phyloP scores from a whole-genome alignment of 2,113 vertebrate species.

The Gobius niger region DNA sequence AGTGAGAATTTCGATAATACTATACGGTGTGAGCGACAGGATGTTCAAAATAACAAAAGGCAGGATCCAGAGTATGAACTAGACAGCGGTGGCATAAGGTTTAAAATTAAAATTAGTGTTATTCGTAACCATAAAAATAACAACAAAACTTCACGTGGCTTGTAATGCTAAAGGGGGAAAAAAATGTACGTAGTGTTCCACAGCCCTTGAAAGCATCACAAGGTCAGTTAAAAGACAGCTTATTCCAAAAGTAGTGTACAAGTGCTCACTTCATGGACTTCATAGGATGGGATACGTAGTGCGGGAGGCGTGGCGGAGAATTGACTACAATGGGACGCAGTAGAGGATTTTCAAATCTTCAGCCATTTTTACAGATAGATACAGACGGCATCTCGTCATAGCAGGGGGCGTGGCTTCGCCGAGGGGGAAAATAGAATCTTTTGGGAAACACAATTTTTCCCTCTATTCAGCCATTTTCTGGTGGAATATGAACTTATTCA shows the following conservation, averaged over 20 bases:
- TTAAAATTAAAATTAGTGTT: not conserved
- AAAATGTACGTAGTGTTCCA: too few species aligned
- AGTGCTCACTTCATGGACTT: constrained; percentile 63
- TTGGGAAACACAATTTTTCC: too few species aligned
- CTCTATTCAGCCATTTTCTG: too few species aligned
- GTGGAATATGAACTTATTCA: too few species aligned
- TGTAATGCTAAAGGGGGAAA: too few species aligned
- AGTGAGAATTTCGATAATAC: constrained; percentile 81
- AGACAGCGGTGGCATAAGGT: constrained; percentile 14
- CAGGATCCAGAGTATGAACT: constrained; percentile 34
- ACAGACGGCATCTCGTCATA: too few species aligned
- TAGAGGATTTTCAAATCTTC: not conserved
- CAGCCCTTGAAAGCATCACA: too few species aligned
- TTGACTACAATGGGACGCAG: not conserved
- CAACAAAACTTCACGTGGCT: not conserved
- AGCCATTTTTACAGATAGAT: too few species aligned
- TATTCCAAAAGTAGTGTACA: constrained; percentile 61
- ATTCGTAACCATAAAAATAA: not conserved
- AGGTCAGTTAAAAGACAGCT: constrained; percentile 58
- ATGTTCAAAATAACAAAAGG: constrained; percentile 56
- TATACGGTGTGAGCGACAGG: constrained; percentile 81
- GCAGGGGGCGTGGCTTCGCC: too few species aligned
- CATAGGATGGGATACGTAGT: constrained; percentile 28
- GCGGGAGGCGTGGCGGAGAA: constrained; percentile 3
- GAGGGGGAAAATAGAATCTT: too few species aligned